These are phyloP conservation scores for Sparus aurata DNA, from an alignment of 2,797 vertebrate genomes.

Conservation along the genomic window DNA sequence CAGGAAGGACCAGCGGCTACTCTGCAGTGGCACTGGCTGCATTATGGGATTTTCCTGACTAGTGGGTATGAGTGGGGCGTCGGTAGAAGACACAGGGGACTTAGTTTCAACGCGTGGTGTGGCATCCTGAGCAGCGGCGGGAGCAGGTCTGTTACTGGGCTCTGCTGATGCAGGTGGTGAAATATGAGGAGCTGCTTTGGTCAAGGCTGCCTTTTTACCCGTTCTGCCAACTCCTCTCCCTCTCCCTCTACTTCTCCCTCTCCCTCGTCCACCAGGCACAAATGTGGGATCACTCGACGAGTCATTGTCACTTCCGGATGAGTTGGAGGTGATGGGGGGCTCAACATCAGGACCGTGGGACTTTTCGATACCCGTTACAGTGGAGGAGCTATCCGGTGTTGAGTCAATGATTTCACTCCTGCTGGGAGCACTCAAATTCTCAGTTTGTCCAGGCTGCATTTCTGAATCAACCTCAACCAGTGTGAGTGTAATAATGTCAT, in stretches of 20 bases:
- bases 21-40: background rate
- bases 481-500: constrained; percentile 85
- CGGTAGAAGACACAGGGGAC: constrained; percentile 22
- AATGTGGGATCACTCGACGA: constrained; percentile 42
- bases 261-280: constrained; percentile 3
- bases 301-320: background rate
- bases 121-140: background rate
- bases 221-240: background rate
- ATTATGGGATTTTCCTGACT: background rate
- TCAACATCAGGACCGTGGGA: background rate
- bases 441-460: constrained; percentile 32
- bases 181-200: background rate
- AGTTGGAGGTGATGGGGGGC: background rate
- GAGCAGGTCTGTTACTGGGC: background rate
- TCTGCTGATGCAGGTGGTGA: background rate
- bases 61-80: background rate
- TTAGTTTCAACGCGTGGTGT: background rate
- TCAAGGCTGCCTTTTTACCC: background rate
- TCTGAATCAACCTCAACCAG: constrained; percentile 78
- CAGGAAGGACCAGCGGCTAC: constrained; percentile 67
- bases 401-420: background rate
- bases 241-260: background rate
- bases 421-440: background rate
- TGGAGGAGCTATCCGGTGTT: constrained; percentile 52
- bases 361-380: background rate